Conservation (phyloP, 1,140 invertebrate species). For the Halotydeus destructor region DNA sequence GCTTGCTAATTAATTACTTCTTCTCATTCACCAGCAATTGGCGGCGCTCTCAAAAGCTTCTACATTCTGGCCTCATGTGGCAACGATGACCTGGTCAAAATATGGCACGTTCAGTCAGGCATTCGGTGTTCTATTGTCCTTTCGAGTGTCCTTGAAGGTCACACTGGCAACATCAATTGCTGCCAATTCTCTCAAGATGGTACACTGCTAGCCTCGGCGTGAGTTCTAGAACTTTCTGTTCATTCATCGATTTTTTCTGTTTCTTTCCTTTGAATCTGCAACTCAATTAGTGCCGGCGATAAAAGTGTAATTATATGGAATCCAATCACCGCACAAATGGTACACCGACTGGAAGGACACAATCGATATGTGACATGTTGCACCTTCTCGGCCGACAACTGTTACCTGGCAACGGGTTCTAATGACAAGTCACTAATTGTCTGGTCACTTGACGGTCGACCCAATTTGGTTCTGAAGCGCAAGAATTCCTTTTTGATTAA, state of each 20-base stretch:
- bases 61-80: constrained; percentile 43
- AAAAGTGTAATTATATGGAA: constrained; percentile 48
- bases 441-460: constrained; percentile 26
- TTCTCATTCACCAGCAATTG: constrained; percentile 12
- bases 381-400: constrained; percentile 40
- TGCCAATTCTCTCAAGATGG: constrained; percentile 38
- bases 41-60: constrained; percentile 14
- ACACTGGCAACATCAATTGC: constrained; percentile 30
- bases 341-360: constrained; percentile 23
- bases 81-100: constrained; percentile 45
- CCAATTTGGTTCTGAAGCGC: constrained; percentile 15
- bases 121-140: constrained; percentile 16
- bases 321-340: constrained; percentile 18
- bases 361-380: constrained; percentile 42
- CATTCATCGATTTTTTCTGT: background rate
- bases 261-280: constrained; percentile 3
- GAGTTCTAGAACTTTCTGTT: constrained; percentile 11
- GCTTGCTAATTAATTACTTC: background rate
- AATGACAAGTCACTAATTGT: constrained; percentile 45
- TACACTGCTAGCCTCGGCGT: constrained; percentile 35
- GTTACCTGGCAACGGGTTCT: constrained; percentile 42
- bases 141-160: constrained; percentile 16
- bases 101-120: constrained; percentile 40
- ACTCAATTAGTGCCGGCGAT: constrained; percentile 33
- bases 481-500: too few relatives aligned